Conservation (phyloP, 1,140 invertebrate species). For the Solenopsis invicta region DNA sequence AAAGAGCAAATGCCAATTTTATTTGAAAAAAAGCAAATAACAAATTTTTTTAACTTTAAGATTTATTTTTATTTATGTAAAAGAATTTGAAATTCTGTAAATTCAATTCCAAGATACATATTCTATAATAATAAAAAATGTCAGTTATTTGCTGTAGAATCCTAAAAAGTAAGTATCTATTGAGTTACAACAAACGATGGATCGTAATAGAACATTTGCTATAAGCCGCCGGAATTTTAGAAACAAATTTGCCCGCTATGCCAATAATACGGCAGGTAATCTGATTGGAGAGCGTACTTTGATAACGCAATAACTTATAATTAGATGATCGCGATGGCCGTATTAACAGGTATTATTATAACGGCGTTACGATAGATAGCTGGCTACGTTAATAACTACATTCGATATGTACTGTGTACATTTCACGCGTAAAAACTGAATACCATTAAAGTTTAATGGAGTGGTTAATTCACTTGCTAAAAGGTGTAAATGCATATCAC, state of each 20-base stretch:
- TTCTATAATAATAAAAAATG: too few relatives aligned
- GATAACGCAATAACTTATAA: conserved; percentile 76
- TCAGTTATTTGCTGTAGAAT: too few relatives aligned
- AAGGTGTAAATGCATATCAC: conserved; percentile 73
- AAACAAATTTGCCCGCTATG: conserved; percentile 62
- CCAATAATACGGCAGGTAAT: conserved; percentile 67
- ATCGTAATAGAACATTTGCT: conserved; percentile 40
- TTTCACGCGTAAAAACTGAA: conserved; percentile 74
- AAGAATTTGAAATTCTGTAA: too few relatives aligned
- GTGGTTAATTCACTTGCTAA: conserved; percentile 70
- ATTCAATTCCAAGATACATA: too few relatives aligned
- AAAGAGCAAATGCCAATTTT: too few relatives aligned
- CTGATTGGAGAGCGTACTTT: conserved; percentile 70
- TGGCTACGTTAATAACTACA: conserved; percentile 71
- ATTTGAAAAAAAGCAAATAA: too few relatives aligned
- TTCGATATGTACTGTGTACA: conserved; percentile 67
- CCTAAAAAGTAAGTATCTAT: conserved; percentile 22
- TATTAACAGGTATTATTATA: conserved; percentile 77
- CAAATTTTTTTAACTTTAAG: too few relatives aligned
- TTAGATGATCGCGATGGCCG: conserved; percentile 72
- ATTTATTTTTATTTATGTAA: too few relatives aligned
- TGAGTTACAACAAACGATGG: conserved; percentile 20
- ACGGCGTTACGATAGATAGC: conserved; percentile 74
- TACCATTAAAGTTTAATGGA: conserved; percentile 78
- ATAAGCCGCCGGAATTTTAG: conserved; percentile 50